A percentile compares a stretch with the other conserved stretches of the same genome.
Conservation (phyloP, 1,140 invertebrate species). For the Leptinotarsa undecemlineata region DNA sequence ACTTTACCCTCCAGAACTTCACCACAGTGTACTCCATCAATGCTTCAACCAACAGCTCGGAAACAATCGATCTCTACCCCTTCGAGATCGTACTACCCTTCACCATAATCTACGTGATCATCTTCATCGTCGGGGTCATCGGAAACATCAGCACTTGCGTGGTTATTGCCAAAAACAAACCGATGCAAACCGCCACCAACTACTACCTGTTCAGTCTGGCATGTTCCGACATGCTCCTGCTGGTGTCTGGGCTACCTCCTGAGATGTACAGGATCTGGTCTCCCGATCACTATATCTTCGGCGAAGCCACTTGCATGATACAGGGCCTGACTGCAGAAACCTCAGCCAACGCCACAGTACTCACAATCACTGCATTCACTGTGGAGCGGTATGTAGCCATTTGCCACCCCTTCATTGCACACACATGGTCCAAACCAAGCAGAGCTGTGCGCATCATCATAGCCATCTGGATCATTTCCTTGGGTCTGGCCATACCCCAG, state of each 20-base stretch:
- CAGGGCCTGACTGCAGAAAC: slow-evolving; percentile 74
- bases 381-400: slow-evolving; percentile 75
- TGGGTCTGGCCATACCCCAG: slow-evolving; percentile 62
- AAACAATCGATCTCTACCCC: slow-evolving; percentile 33
- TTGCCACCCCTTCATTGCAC: slow-evolving; percentile 64
- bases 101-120: slow-evolving; percentile 73
- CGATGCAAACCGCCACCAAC: slow-evolving; percentile 84
- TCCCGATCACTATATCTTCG: slow-evolving; percentile 70
- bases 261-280: slow-evolving; percentile 83
- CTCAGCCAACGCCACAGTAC: slow-evolving; percentile 69
- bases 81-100: slow-evolving; percentile 60
- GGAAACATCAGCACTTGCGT: slow-evolving; percentile 86
- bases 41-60: not conserved
- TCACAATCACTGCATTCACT: slow-evolving; percentile 71
- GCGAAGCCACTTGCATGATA: slow-evolving; percentile 72
- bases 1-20: not conserved
- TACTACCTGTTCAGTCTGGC: slow-evolving; percentile 87
- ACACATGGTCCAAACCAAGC: slow-evolving; percentile 59
- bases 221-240: slow-evolving; percentile 82
- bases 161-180: slow-evolving; percentile 79
- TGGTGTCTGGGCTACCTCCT: slow-evolving; percentile 75
- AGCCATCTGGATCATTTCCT: slow-evolving; percentile 63
- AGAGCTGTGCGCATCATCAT: slow-evolving; percentile 65
- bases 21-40: not conserved
- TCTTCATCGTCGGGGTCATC: slow-evolving; percentile 79